Conservation (phyloP, 2,888 invertebrate species). For the Deroplatys truncata region DNA sequence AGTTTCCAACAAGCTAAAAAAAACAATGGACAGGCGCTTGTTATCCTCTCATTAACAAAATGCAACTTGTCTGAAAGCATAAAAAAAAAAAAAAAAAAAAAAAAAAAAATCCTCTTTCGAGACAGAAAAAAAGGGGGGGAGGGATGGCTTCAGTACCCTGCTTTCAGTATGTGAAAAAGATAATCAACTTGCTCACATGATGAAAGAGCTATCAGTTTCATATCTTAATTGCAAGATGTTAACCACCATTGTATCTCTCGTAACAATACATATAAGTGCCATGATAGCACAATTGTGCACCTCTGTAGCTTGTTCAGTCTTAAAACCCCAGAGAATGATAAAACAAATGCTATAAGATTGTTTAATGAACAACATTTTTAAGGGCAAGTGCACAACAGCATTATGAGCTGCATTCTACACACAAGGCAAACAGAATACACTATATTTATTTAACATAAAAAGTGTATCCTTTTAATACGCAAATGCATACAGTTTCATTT, state of each 20-base stretch:
- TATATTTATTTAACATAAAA: background rate
- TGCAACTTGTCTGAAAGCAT: background rate
- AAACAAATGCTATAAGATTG: background rate
- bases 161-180: background rate
- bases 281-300: background rate
- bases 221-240: background rate
- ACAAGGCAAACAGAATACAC: background rate
- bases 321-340: background rate
- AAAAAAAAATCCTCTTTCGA: background rate
- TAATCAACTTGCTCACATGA: background rate
- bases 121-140: background rate
- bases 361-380: background rate
- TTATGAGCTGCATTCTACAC: background rate
- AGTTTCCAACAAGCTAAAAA: background rate
- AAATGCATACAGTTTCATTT: background rate
- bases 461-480: background rate
- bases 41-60: background rate
- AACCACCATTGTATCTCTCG: background rate
- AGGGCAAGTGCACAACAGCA: background rate
- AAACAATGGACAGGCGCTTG: background rate
- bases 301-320: background rate
- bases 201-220: background rate
- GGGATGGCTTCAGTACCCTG: background rate
- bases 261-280: background rate
- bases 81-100: background rate